These are phyloP conservation scores for Catocala fraxini DNA, from an alignment of 2,888 invertebrate genomes.

Conservation along the genomic window DNA sequence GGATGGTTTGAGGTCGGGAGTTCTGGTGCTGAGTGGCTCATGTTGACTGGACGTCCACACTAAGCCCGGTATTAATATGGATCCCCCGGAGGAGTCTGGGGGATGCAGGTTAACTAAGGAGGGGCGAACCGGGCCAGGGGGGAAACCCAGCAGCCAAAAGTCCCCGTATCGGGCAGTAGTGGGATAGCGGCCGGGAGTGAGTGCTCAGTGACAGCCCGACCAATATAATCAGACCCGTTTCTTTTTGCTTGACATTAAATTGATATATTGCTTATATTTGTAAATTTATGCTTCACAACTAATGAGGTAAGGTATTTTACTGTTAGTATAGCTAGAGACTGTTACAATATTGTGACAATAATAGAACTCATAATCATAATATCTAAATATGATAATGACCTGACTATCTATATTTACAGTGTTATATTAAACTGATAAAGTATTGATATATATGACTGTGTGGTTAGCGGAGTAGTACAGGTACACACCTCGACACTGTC, in stretches of 20 bases:
- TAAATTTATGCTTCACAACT: too few species aligned
- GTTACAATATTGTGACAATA: too few species aligned
- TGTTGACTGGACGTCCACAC: slow-evolving; percentile 97
- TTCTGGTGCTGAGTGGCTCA: slow-evolving; percentile 79
- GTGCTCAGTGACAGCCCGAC: slow-evolving; percentile 95
- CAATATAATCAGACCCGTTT: slow-evolving; percentile 85
- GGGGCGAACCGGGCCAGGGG: slow-evolving; percentile 99
- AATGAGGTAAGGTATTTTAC: too few species aligned
- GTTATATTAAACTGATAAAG: too few species aligned
- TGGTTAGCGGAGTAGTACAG: too few species aligned
- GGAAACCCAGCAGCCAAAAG: slow-evolving; percentile 99
- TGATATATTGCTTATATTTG: not conserved
- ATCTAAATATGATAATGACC: too few species aligned
- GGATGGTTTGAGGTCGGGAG: slow-evolving; percentile 95
- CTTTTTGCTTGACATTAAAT: slow-evolving; percentile 65
- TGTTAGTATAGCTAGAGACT: too few species aligned
- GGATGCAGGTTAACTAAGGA: slow-evolving; percentile 95
- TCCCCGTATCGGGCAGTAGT: slow-evolving; percentile 99
- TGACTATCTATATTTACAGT: too few species aligned
- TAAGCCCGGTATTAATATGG: slow-evolving; percentile 99
- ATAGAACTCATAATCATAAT: too few species aligned
- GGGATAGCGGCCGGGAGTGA: slow-evolving; percentile 99
- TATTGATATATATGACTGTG: too few species aligned
- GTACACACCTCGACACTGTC: too few species aligned
- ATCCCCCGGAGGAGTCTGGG: slow-evolving; percentile 93